Evolutionary conservation across 2,888 invertebrate genomes (phyloP), one percentile per base, ranked within the genome.

Genomic region (Operophtera brumata): DNA sequence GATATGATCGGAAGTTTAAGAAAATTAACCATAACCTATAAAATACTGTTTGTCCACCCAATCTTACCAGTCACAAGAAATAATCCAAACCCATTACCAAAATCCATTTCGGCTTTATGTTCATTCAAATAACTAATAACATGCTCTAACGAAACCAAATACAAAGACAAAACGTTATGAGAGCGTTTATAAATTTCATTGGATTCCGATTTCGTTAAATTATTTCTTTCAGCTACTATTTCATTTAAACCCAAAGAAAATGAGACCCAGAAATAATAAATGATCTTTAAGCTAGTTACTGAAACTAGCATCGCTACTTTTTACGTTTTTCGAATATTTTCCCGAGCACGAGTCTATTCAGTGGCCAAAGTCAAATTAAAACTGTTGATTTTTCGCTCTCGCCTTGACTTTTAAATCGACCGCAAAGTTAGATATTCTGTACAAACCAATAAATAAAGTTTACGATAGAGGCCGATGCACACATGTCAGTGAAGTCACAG

Each of bases 1-100:
- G n/a, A n/a, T n/a, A n/a, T n/a, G n/a, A n/a, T n/a, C n/a, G n/a
- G n/a, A n/a, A n/a, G n/a, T n/a, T n/a, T n/a, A n/a, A n/a, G n/a
- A n/a, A n/a, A n/a, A n/a, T n/a, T 11, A 34, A 1, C 20, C 4
- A 20, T 4, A 20, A n/a, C n/a, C n/a, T n/a, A n/a, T n/a, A n/a
- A 20, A 3, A 20, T 20, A 20, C 20, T 20, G 2, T 20, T 20
- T 3, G 4, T 20, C 20, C 20, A 2, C 8, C 8, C 9, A 7
- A 30, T 9, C 70, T 76, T 73, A 85, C 86, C 82, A 13, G 74
- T 75, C 0, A 70, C 55, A 32, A 85, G 54, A 67, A 84, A 82
- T 49, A 85, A 57, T 34, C 82, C 86, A 40, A 80, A 80, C 9
- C 59, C 68, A 26, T 75, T 66, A 62, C 77, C 74, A 8, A 77